Base-by-base conservation (phyloP, 2,888 invertebrate species). In the Pasiphila rectangulata region DNA sequence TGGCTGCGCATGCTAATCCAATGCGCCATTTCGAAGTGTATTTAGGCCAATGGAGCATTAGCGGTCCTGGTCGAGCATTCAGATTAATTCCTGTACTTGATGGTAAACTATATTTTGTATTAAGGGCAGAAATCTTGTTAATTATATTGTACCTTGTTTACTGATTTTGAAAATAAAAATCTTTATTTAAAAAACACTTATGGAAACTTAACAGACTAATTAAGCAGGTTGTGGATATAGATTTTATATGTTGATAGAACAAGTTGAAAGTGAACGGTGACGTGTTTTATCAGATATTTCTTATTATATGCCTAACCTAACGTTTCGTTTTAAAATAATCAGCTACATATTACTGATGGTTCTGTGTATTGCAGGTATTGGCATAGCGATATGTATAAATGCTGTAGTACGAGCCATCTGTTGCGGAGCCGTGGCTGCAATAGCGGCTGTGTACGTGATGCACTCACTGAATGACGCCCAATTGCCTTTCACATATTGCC, bases 41-140 rank as follows among this genome's bases (percentile, higher is more conserved):
- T 45, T 74, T 87, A 10, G 87, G 87, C 2, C 84, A 88, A 50
- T 88, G 87, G 88, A 87, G 85, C 51, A 75, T 87, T 42, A 85
- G 81, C 36, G 87, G 87, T 0, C 87, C 87, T 0, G 87, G 87
- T 1, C 78, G 87, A 3, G 86, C 87, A 3, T 87, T 87, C 48
- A 73, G 82, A 3, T 79, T 85, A 20, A 61, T 84, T 53, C 85
- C 88, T 15, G 69, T 85, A 66, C 59, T 84, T 32, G 84, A 84
- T 38, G 84, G 84, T 84, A 64, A 60, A 24, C 10, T n/a, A 4
- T 16, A 9, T 20, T 15, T n/a, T n/a, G n/a, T n/a, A n/a, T n/a
- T n/a, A n/a, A n/a, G n/a, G n/a, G n/a, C n/a, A n/a, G n/a, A n/a
- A n/a, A n/a, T n/a, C n/a, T n/a, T n/a, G n/a, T n/a, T n/a, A n/a